A percentile compares a stretch with the other conserved stretches of the same genome.
phyloP scores from a whole-genome alignment of 2,888 invertebrate genomes.

The Copidosoma aretas region DNA sequence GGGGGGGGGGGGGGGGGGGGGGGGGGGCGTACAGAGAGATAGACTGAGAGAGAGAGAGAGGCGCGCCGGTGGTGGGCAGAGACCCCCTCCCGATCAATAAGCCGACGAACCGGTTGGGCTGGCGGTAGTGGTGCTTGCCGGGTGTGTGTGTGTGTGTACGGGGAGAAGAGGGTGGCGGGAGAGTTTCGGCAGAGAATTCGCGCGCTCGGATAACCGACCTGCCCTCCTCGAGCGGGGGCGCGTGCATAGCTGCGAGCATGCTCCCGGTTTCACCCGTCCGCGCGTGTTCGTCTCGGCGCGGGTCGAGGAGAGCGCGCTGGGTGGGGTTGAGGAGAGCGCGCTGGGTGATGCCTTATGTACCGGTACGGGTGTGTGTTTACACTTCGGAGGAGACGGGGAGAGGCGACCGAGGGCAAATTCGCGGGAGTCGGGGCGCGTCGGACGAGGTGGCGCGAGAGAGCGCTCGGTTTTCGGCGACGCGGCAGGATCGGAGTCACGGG shows the following conservation, averaged over 20 bases:
- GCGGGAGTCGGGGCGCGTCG: not conserved
- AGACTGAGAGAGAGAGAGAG: too few relatives aligned
- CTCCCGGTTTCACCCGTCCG: not conserved
- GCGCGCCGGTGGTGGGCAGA: too few relatives aligned
- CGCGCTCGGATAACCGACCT: not conserved
- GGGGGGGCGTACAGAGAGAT: conserved; percentile 44
- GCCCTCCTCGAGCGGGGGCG: too few relatives aligned
- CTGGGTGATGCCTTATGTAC: not conserved
- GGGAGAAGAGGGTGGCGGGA: conserved; percentile 48
- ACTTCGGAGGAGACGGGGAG: conserved; percentile 41
- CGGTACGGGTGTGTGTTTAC: not conserved
- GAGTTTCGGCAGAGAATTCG: conserved; percentile 32
- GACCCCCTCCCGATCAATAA: conserved; percentile 57
- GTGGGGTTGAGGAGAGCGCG: not conserved
- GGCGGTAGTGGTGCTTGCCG: too few relatives aligned
- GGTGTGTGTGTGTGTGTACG: conserved; percentile 42
- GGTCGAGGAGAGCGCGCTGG: not conserved
- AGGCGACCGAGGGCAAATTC: conserved; percentile 13
- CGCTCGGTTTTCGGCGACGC: not conserved
- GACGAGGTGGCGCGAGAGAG: not conserved
- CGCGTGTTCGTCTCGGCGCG: not conserved
- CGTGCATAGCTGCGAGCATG: not conserved
- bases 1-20: too few relatives aligned
- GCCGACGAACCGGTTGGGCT: conserved; percentile 43
- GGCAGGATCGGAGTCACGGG: conserved; percentile 13